Percentiles rank a stretch among this genome's conserved stretches.
Evolutionary conservation across 2,797 vertebrate genomes (phyloP).

Genomic region (Labeo calbasu): DNA sequence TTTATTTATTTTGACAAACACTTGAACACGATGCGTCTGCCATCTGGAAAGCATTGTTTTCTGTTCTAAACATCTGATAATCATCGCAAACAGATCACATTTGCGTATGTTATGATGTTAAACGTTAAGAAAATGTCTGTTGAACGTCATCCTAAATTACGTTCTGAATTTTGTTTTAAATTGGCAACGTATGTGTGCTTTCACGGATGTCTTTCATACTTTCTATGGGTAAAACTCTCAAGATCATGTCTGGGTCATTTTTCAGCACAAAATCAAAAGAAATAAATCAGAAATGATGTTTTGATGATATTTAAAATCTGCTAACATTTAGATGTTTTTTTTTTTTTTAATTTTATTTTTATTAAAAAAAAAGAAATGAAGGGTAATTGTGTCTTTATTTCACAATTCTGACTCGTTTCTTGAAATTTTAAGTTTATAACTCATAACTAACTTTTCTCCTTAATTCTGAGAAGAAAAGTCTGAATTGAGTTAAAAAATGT

Average conservation of each 20-base stretch:
- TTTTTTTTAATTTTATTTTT: no score
- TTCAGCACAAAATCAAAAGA: neutral
- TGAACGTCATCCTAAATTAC: constrained; percentile 1
- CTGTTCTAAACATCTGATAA: constrained; percentile 24
- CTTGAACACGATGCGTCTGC: neutral
- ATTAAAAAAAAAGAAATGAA: no score
- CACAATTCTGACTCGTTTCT: no score
- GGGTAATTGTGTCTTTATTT: no score
- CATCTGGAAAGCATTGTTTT: constrained; percentile 12
- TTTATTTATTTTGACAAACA: constrained; percentile 14
- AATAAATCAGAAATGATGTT: neutral
- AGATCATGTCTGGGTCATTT: neutral
- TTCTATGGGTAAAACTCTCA: neutral
- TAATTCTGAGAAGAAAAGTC: neutral
- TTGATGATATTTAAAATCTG: no score
- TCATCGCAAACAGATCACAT: neutral
- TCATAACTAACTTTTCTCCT: no score
- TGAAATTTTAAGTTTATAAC: no score
- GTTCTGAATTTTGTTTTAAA: neutral
- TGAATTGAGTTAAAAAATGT: neutral
- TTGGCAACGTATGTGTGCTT: neutral
- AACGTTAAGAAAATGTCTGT: neutral
- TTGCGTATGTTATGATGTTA: neutral
- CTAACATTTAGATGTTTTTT: neutral
- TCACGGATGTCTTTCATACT: neutral